Conservation (phyloP, 2,888 invertebrate species). For the Cylloceria caligata region DNA sequence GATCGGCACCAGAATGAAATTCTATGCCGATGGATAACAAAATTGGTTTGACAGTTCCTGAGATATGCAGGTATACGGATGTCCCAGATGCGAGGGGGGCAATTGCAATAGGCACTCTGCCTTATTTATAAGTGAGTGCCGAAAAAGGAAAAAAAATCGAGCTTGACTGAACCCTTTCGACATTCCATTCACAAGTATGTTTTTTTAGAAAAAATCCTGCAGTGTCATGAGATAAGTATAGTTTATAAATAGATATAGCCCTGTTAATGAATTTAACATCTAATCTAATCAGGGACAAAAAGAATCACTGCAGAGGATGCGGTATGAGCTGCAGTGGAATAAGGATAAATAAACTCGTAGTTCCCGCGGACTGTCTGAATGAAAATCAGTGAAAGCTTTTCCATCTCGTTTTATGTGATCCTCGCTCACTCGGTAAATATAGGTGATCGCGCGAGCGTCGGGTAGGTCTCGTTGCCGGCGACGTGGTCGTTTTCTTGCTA, state of each 20-base stretch:
- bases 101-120: too few relatives aligned
- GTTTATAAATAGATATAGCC: background rate
- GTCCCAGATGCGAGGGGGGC: too few relatives aligned
- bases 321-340: background rate
- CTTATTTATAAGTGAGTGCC: too few relatives aligned
- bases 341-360: background rate
- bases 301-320: background rate
- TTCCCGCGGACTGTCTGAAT: conserved; percentile 39
- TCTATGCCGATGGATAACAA: too few relatives aligned
- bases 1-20: too few relatives aligned
- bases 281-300: conserved; percentile 22
- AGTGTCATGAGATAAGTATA: background rate
- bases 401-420: conserved; percentile 22
- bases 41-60: too few relatives aligned
- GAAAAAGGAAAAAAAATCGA: conserved; percentile 54
- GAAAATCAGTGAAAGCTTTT: conserved; percentile 76
- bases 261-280: background rate
- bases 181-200: background rate
- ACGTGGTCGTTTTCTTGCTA: conserved; percentile 18
- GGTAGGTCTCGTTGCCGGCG: conserved; percentile 67
- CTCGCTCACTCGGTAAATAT: conserved; percentile 30
- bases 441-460: conserved; percentile 54
- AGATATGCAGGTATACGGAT: too few relatives aligned
- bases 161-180: background rate
- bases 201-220: background rate